A percentile compares a stretch with the other conserved stretches of the same genome.
These are phyloP conservation scores for Seriola dumerili DNA, from an alignment of 2,113 vertebrate species.

Conservation along the genomic window DNA sequence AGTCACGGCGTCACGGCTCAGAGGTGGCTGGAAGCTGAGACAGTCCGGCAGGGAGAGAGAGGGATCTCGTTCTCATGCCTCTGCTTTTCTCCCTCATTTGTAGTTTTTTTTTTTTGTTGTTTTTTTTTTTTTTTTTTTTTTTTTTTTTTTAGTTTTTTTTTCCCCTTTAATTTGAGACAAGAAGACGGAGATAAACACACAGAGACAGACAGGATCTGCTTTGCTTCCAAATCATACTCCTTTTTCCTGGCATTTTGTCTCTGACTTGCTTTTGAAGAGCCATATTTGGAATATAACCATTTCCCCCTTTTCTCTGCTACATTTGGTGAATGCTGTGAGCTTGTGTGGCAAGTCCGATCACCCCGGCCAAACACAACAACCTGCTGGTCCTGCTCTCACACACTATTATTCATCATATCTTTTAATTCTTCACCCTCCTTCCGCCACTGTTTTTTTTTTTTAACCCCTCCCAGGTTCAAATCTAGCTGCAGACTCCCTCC, in stretches of 20 bases:
- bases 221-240: constrained; percentile 3
- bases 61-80: constrained; percentile 60
- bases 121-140: neutral
- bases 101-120: neutral
- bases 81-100: no score
- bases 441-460: neutral
- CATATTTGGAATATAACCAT: constrained; percentile 32
- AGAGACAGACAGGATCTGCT: neutral
- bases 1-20: constrained; percentile 82
- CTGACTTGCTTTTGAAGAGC: constrained; percentile 16
- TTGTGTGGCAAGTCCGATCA: constrained; percentile 55
- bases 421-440: constrained; percentile 54
- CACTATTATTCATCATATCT: constrained; percentile 61
- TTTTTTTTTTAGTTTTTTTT: neutral
- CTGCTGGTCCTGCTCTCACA: constrained; percentile 67
- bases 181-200: constrained; percentile 16
- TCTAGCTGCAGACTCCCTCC: constrained; percentile 39
- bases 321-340: constrained; percentile 29
- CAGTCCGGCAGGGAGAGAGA: constrained; percentile 65
- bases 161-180: constrained; percentile 15
- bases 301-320: constrained; percentile 23
- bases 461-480: constrained; percentile 43
- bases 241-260: constrained; percentile 23
- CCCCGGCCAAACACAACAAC: constrained; percentile 63
- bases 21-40: constrained; percentile 87